Evolutionary conservation across 2,888 invertebrate genomes (phyloP).

Genomic region (Drosophila pullipes): DNA sequence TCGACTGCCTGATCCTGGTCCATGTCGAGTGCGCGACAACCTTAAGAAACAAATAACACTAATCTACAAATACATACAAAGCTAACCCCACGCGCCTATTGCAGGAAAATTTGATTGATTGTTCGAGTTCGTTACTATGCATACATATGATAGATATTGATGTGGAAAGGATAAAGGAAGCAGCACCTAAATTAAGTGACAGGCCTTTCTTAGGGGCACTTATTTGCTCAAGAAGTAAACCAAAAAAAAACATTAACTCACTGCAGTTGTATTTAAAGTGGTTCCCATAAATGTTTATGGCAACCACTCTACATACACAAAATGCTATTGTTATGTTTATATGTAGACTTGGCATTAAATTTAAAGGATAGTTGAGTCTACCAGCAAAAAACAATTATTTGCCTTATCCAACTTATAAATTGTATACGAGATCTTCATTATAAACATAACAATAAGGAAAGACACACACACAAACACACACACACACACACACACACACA

Average conservation of each 20-base stretch:
- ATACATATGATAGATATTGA: conserved; percentile 43
- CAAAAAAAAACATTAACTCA: conserved; percentile 14
- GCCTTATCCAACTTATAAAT: neutral
- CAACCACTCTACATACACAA: conserved; percentile 10
- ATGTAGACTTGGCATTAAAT: neutral
- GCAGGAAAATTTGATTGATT: conserved; percentile 73
- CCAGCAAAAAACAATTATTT: neutral
- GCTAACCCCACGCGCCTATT: conserved; percentile 76
- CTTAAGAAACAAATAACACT: conserved; percentile 42
- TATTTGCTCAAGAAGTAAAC: conserved; percentile 63
- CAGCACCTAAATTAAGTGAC: conserved; percentile 31
- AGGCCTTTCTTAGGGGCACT: conserved; percentile 37
- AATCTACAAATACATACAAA: conserved; percentile 52
- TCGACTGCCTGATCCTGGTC: conserved; percentile 84
- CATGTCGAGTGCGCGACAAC: conserved; percentile 51
- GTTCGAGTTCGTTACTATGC: conserved; percentile 69
- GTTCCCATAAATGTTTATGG: conserved; percentile 8
- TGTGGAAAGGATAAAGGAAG: conserved; percentile 21
- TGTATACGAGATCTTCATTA: neutral
- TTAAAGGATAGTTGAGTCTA: neutral
- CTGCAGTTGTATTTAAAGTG: conserved; percentile 20
- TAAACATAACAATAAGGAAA: conserved; percentile 24
- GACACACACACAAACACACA: conserved; percentile 26
- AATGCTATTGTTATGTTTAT: conserved; percentile 31
- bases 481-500: conserved; percentile 30